Conservation (phyloP, 1,140 invertebrate species). For the Drosophila pallidifrons region DNA sequence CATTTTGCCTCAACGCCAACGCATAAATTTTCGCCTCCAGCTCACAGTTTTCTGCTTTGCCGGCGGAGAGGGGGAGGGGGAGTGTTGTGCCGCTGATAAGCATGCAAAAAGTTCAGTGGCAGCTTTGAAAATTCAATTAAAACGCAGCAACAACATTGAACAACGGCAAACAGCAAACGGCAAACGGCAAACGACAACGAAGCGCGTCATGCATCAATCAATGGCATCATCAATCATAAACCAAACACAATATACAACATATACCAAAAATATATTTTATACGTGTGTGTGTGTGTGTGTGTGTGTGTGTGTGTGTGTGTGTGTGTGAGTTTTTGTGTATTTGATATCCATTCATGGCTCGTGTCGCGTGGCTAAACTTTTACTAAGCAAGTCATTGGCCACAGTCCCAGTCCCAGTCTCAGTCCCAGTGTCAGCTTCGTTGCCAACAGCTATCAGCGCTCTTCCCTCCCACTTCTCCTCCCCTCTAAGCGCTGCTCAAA, state of each 20-base stretch:
- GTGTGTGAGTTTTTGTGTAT: constrained; percentile 11
- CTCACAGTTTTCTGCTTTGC: background rate
- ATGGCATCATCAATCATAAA: constrained; percentile 80
- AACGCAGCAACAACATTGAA: constrained; percentile 59
- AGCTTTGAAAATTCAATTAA: constrained; percentile 75
- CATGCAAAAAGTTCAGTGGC: constrained; percentile 63
- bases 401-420: background rate
- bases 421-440: background rate
- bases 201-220: constrained; percentile 77
- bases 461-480: background rate
- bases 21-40: constrained; percentile 63
- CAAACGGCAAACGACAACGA: constrained; percentile 8
- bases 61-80: background rate
- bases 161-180: too few relatives aligned
- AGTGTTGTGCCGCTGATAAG: constrained; percentile 65
- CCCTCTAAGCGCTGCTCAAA: background rate
- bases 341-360: constrained; percentile 43
- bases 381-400: constrained; percentile 41
- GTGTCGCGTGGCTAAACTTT: constrained; percentile 51
- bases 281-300: background rate
- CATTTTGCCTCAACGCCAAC: constrained; percentile 52
- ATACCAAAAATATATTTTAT: constrained; percentile 10
- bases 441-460: background rate
- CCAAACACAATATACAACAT: constrained; percentile 46
- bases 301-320: too few relatives aligned